phyloP scores from a whole-genome alignment of 1,140 invertebrate species.

The Dolichoris vasculosae region DNA sequence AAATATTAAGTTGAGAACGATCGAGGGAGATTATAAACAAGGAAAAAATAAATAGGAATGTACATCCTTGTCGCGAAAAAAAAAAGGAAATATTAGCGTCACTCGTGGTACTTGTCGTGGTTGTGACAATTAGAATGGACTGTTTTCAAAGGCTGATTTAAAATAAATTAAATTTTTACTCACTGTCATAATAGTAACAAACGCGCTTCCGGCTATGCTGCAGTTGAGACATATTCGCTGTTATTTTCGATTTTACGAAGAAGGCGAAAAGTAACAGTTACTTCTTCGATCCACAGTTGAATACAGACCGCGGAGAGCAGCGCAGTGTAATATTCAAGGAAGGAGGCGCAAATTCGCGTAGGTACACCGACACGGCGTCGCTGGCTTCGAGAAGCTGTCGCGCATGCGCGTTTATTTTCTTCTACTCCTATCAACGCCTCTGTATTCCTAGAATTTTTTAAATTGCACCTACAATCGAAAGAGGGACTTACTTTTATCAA shows the following conservation, averaged over 20 bases:
- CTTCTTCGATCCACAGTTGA: slow-evolving; percentile 55
- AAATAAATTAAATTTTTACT: slow-evolving; percentile 75
- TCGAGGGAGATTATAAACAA: background rate
- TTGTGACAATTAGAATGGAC: background rate
- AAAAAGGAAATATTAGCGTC: slow-evolving; percentile 14
- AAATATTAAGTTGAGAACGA: background rate
- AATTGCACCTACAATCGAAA: background rate
- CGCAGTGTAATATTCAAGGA: slow-evolving; percentile 49
- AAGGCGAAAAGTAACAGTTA: background rate
- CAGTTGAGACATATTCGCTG: slow-evolving; percentile 79
- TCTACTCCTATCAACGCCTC: background rate
- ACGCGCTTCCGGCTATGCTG: slow-evolving; percentile 93
- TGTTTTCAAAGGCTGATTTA: background rate
- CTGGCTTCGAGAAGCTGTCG: slow-evolving; percentile 47
- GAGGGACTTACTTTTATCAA: background rate
- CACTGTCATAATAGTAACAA: slow-evolving; percentile 99
- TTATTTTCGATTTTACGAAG: background rate
- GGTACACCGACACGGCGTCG: slow-evolving; percentile 13
- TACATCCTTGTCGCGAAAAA: background rate
- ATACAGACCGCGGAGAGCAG: slow-evolving; percentile 62
- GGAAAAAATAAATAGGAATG: background rate
- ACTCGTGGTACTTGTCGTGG: background rate
- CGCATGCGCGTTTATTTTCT: slow-evolving; percentile 49
- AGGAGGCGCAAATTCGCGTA: background rate
- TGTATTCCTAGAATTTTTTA: slow-evolving; percentile 3